Base-by-base conservation (phyloP, 2,888 invertebrate species). In the Biston stratarius region DNA sequence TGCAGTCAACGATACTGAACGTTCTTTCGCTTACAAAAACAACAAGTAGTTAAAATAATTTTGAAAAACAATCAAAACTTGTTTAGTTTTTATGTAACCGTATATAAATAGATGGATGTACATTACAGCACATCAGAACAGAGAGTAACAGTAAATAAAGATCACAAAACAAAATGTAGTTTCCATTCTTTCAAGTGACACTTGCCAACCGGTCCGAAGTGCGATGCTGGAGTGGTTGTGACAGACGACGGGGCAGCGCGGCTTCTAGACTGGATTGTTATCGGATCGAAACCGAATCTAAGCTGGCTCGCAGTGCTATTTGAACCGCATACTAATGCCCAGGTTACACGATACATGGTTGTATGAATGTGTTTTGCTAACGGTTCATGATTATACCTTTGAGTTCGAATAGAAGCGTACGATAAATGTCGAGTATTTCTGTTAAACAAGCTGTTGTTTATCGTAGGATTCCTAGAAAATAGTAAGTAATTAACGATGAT, bases 191-290 rank as follows among this genome's bases (percentile, higher is more conserved):
- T 71, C 67, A 67, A 72, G 72, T 72, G 72, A 62, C 72, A 72
- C 72, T 74, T 64, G 49, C 58, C 52, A 60, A 48, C 15, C 42
- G 51, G 38, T 44, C 49, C 47, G 49, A 24, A 56, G 45, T 45
- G 55, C 56, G 11, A 24, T 6, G 44, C 56, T 47, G 66, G 56
- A 62, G 62, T 67, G 67, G 59, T 72, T 68, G 74, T 69, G 73
- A 72, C 74, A 67, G 69, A 38, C 24, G 48, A 44, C 56, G n/a
- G 56, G 56, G 12, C 56, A 42, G 51, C 38, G 33, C 77, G 76
- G 77, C 79, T 77, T 77, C 68, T 58, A 49, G 53, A 59, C 84
- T 79, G 78, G 47, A 38, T 84, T 79, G 78, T 83, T 83, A 86
- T 86, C 85, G 59, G 67, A 15, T 57, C 71, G 78, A 77, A 77